Percentiles rank a stretch among this genome's conserved stretches.
These are phyloP conservation scores for Aphodius sticticus DNA, from an alignment of 2,888 invertebrate species.

Conservation along the genomic window DNA sequence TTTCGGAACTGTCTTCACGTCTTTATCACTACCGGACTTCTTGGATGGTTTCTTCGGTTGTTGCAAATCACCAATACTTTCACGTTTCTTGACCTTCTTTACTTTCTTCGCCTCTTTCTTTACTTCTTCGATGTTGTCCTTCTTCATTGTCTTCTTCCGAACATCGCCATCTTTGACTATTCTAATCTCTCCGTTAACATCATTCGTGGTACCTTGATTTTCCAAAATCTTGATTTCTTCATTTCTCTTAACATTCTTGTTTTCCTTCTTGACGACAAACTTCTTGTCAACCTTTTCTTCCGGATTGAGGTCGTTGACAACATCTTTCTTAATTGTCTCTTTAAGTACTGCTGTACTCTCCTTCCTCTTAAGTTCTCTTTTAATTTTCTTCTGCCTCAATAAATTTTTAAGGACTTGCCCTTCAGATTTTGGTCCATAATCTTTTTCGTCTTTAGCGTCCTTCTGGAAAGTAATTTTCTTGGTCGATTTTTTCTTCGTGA, in stretches of 20 bases:
- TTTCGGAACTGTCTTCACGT: background rate
- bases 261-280: background rate
- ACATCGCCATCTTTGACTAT: too few species aligned
- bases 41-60: background rate
- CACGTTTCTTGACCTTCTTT: background rate
- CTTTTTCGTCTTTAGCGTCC: background rate
- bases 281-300: slow-evolving; percentile 4
- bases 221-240: background rate
- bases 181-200: background rate
- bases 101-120: background rate
- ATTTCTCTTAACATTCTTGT: background rate
- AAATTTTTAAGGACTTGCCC: background rate
- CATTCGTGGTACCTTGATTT: background rate
- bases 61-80: background rate
- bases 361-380: background rate
- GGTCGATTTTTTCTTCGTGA: slow-evolving; percentile 6
- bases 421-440: background rate
- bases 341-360: background rate
- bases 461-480: background rate
- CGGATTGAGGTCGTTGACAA: slow-evolving; percentile 11
- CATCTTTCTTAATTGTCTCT: background rate
- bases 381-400: background rate
- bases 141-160: background rate
- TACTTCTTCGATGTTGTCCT: background rate
- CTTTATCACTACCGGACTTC: slow-evolving; percentile 5